Evolutionary conservation across 1,140 invertebrate species (phyloP), one percentile per base, ranked within the genome.

Genomic region (Chelonus insularis): DNA sequence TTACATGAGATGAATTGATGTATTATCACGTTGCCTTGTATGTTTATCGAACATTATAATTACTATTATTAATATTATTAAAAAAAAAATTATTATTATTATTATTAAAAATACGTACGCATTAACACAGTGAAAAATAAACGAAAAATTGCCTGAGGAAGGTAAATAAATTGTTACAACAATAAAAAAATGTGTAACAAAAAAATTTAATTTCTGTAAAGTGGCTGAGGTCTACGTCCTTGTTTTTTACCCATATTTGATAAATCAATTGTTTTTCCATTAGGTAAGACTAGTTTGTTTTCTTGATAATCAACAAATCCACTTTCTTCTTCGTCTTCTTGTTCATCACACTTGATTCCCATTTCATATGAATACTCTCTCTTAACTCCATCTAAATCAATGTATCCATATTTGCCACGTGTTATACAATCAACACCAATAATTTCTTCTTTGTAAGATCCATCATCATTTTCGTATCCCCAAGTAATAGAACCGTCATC

Each of bases 381-480:
- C 63, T 87, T 85, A 36, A 87, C 69, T 66, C 91, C 91, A 68
- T 93, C 91, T 0, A 91, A 91, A 78, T 93, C 91, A 23, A 91
- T 83, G 76, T 92, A 93, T 23, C 91, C 91, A 68, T 92, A 93
- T 71, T 90, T 91, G 41, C 91, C 91, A 32, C 88, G 78, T 4
- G 90, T 92, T 37, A 93, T 83, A 72, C 91, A 93, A 70, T 93
- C 90, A 11, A 86, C 82, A 52, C 91, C 91, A 66, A 92, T 91
- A 4, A 87, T 85, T 76, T 93, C 91, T 72, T 93, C 91, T 71
- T 93, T 93, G 60, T 75, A 79, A 0, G 84, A 84, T 9, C 89
- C 89, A 69, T 91, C 89, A 59, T 92, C 91, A 71, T 92, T 93
- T 80, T 92, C 91, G 71, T 89, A 93, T 48, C 91, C 91, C 91